These are phyloP conservation scores for Sisyra terminalis DNA, from an alignment of 2,888 invertebrate species.

Conservation along the genomic window DNA sequence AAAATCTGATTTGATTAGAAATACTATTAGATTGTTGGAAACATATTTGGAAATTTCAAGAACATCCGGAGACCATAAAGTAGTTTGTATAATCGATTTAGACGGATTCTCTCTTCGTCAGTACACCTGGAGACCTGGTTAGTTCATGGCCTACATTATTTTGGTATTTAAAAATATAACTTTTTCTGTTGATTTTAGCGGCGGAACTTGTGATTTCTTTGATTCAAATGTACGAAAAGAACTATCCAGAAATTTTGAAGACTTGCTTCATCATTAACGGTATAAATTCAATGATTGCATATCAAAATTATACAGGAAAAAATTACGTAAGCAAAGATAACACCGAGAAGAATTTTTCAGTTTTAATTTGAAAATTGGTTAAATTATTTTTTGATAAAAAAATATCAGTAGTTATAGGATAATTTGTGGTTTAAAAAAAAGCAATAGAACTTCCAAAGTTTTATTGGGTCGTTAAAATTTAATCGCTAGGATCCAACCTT, in stretches of 20 bases:
- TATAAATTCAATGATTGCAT: conserved; percentile 23
- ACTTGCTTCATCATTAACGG: conserved; percentile 76
- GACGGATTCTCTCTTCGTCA: conserved; percentile 61
- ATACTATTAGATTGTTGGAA: conserved; percentile 51
- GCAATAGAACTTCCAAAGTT: too few species aligned
- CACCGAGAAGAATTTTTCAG: too few species aligned
- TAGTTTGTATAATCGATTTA: conserved; percentile 60
- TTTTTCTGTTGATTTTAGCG: conserved; percentile 30
- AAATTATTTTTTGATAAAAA: too few species aligned
- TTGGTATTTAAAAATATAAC: background rate
- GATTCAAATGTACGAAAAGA: conserved; percentile 76
- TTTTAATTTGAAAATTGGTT: too few species aligned
- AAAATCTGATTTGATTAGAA: conserved; percentile 54
- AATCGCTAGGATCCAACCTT: too few species aligned
- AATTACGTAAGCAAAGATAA: too few species aligned
- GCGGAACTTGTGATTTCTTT: conserved; percentile 65
- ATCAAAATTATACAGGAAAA: too few species aligned
- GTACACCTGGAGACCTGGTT: conserved; percentile 75
- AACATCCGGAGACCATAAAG: conserved; percentile 43
- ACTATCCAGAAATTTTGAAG: conserved; percentile 84
- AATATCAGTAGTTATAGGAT: too few species aligned
- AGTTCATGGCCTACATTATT: conserved; percentile 9
- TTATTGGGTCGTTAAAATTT: too few species aligned
- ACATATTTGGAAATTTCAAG: conserved; percentile 40
- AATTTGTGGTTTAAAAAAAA: too few species aligned